A percentile compares a stretch with the other conserved stretches of the same genome.
Conservation (phyloP, 2,797 vertebrate genomes). For the Nyctibius grandis region DNA sequence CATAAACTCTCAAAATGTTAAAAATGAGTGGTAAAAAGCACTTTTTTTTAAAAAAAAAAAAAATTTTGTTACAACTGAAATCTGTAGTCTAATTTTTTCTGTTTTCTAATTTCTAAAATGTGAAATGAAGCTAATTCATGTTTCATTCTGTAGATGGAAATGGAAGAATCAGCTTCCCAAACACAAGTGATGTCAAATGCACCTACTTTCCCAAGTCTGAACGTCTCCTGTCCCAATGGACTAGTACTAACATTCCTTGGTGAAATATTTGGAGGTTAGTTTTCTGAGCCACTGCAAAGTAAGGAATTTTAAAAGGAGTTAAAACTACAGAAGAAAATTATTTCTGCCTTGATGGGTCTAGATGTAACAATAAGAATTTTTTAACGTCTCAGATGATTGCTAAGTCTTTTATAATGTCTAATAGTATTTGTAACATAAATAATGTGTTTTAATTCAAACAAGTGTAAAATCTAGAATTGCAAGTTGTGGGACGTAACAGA, state of each 20-base stretch:
- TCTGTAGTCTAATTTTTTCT: not conserved
- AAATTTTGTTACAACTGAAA: not conserved
- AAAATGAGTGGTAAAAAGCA: not conserved
- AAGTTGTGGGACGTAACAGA: not conserved
- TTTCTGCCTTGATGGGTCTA: not conserved
- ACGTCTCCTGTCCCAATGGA: slow-evolving; percentile 83
- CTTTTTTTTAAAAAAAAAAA: not conserved
- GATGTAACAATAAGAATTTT: not conserved
- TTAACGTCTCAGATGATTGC: not conserved
- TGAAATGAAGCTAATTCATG: not conserved
- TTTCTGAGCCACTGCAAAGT: not conserved
- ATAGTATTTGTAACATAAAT: not conserved
- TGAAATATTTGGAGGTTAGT: slow-evolving; percentile 75
- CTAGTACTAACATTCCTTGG: slow-evolving; percentile 79
- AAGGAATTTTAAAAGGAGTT: not conserved
- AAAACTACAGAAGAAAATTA: not conserved
- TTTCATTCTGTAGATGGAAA: slow-evolving; percentile 53
- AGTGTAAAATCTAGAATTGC: not conserved
- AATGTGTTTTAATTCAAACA: not conserved
- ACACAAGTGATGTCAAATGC: not conserved
- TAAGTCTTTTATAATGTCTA: not conserved
- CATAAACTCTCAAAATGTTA: not conserved
- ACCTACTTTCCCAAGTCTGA: slow-evolving; percentile 75
- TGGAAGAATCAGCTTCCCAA: slow-evolving; percentile 15
- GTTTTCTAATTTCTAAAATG: not conserved